These are phyloP conservation scores for Heteronetta atricapilla DNA, from an alignment of 2,113 vertebrate species.

Conservation along the genomic window DNA sequence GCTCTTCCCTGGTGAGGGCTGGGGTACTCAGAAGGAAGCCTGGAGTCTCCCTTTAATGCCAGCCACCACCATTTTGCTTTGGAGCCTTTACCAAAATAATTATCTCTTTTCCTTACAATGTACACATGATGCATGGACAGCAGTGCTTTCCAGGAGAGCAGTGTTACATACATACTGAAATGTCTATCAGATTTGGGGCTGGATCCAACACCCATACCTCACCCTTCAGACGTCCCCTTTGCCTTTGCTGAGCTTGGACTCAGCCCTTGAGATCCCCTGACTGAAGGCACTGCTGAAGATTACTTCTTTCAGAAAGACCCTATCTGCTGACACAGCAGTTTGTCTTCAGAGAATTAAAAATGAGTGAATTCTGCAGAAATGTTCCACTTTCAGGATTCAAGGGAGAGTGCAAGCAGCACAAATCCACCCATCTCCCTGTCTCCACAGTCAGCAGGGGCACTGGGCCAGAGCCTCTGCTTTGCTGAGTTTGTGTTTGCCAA, in stretches of 20 bases:
- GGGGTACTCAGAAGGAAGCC: not conserved
- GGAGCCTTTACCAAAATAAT: not conserved
- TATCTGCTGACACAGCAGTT: constrained; percentile 22
- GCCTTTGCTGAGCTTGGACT: not conserved
- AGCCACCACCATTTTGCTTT: fast-evolving
- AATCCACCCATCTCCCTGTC: not conserved
- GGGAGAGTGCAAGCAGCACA: not conserved
- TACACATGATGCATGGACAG: not conserved
- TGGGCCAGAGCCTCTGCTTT: not conserved
- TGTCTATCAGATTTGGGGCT: not conserved
- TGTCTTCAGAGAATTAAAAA: constrained; percentile 21
- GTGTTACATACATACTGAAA: not conserved
- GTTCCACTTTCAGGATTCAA: not conserved
- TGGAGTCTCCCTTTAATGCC: fast-evolving
- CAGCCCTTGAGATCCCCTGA: not conserved
- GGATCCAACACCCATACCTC: not conserved
- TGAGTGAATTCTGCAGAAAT: not conserved
- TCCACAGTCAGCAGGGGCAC: not conserved
- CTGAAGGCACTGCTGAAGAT: not conserved
- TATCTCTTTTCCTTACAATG: not conserved
- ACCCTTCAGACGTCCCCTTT: not conserved
- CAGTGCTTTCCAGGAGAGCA: not conserved
- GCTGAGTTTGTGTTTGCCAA: constrained; percentile 21
- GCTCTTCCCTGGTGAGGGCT: not conserved
- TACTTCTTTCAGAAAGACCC: not conserved